phyloP scores from a whole-genome alignment of 2,113 vertebrate genomes.

The Brevimyrus niger region DNA sequence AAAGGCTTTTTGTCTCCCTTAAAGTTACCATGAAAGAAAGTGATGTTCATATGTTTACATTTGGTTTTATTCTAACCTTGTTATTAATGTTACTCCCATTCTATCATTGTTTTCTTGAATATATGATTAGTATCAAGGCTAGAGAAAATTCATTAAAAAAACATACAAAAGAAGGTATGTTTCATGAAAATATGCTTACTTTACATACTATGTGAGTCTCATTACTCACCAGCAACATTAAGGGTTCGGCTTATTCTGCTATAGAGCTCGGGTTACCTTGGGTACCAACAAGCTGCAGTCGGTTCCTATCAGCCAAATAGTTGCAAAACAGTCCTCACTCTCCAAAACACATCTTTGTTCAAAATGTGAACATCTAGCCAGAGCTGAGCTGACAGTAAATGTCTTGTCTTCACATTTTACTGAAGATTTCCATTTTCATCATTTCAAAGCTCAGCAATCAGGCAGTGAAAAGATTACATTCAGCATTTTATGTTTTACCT shows the following conservation, averaged over 20 bases:
- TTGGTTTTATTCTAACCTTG: neutral
- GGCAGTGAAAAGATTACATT: neutral
- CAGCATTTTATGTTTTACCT: neutral
- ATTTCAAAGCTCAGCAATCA: neutral
- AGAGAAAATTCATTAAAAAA: neutral
- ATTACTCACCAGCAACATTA: neutral
- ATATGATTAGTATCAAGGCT: neutral
- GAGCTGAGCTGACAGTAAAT: neutral
- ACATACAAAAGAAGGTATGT: neutral
- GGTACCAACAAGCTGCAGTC: neutral
- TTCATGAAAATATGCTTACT: neutral
- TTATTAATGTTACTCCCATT: neutral
- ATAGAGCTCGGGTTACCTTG: neutral
- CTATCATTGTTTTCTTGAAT: neutral
- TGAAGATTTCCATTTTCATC: neutral
- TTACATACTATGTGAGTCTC: neutral
- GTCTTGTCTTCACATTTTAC: neutral
- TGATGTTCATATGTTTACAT: neutral
- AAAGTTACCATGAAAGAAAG: neutral
- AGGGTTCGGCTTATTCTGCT: neutral
- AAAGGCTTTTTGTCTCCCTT: neutral
- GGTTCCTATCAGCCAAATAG: neutral
- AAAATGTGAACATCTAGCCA: neutral
- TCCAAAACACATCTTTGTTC: neutral
- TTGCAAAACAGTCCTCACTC: neutral